A percentile compares a stretch with the other conserved stretches of the same genome.
phyloP scores from a whole-genome alignment of 2,797 vertebrate genomes.

The Staurois parvus region DNA sequence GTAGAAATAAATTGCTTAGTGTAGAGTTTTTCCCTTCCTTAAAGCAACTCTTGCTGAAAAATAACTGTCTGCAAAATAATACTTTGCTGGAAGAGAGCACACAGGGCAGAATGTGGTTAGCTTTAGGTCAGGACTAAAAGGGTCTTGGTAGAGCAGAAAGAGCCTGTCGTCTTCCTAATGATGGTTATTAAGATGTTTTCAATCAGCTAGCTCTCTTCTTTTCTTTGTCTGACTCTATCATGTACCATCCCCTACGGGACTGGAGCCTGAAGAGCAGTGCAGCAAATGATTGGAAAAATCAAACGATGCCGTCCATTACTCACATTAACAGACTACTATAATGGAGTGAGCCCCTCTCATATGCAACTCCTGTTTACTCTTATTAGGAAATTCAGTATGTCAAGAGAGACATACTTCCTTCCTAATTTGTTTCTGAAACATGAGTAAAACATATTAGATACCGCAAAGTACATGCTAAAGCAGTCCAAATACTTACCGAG shows the following conservation, averaged over 20 bases:
- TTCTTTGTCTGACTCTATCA: slow-evolving; percentile 57
- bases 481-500: slow-evolving; percentile 26
- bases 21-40: slow-evolving; percentile 2
- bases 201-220: slow-evolving; percentile 57
- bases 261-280: slow-evolving; percentile 56
- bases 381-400: slow-evolving; percentile 62
- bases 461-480: slow-evolving; percentile 45
- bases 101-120: slow-evolving; percentile 37
- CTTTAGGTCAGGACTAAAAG: slow-evolving; percentile 47
- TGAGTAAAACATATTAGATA: slow-evolving; percentile 59
- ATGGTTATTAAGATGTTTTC: slow-evolving; percentile 61
- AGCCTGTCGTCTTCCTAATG: slow-evolving; percentile 57
- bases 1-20: slow-evolving; percentile 15
- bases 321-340: slow-evolving; percentile 61
- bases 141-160: slow-evolving; percentile 45
- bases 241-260: slow-evolving; percentile 53
- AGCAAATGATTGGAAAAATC: slow-evolving; percentile 61
- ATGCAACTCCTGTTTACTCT: slow-evolving; percentile 42
- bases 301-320: slow-evolving; percentile 63
- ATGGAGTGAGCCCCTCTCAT: slow-evolving; percentile 49
- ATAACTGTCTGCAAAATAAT: slow-evolving; percentile 27
- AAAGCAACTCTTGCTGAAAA: slow-evolving; percentile 21
- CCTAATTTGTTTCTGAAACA: slow-evolving; percentile 58
- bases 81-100: slow-evolving; percentile 1
- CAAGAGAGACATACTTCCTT: slow-evolving; percentile 61